Evolutionary conservation across 2,888 invertebrate genomes (phyloP).

Genomic region (Ptycholaimellus sp.): DNA sequence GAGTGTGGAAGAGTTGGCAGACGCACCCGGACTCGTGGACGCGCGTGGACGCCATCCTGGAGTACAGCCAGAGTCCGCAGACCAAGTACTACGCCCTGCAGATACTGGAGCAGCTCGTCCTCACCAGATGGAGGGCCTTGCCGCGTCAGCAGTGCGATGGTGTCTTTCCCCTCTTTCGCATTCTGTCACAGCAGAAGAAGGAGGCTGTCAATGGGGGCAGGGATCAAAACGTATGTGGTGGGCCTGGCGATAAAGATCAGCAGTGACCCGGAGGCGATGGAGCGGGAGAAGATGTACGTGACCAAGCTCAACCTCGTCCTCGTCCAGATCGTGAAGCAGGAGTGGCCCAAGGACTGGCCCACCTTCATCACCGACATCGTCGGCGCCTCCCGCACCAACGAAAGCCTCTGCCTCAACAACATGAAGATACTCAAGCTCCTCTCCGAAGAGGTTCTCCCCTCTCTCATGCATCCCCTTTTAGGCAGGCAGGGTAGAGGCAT

Average conservation of each 20-base stretch:
- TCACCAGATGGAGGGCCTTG: constrained; percentile 92
- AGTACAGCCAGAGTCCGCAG: constrained; percentile 79
- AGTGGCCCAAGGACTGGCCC: constrained; percentile 99
- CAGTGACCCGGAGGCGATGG: constrained; percentile 62
- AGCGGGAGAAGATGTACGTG: constrained; percentile 76
- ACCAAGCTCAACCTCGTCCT: constrained; percentile 96
- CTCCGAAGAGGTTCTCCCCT: constrained; percentile 29
- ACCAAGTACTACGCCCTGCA: constrained; percentile 98
- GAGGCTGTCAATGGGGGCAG: constrained; percentile 34
- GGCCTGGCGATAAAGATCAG: constrained; percentile 93
- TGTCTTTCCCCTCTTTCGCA: constrained; percentile 12
- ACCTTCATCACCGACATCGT: constrained; percentile 96
- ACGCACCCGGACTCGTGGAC: constrained; percentile 94
- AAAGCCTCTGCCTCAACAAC: constrained; percentile 95
- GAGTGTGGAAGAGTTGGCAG: too few species aligned
- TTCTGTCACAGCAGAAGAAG: neutral
- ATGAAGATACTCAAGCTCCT: constrained; percentile 90
- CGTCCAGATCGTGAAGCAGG: constrained; percentile 88
- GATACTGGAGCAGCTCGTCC: constrained; percentile 93
- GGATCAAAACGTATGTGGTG: constrained; percentile 97
- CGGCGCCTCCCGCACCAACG: constrained; percentile 92
- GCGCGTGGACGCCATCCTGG: constrained; percentile 88
- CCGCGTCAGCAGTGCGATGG: constrained; percentile 89
- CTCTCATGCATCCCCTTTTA: neutral
- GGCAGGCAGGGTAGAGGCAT: neutral